These are phyloP conservation scores for Scophthalmus maximus DNA, from an alignment of 2,113 vertebrate genomes.

Conservation along the genomic window DNA sequence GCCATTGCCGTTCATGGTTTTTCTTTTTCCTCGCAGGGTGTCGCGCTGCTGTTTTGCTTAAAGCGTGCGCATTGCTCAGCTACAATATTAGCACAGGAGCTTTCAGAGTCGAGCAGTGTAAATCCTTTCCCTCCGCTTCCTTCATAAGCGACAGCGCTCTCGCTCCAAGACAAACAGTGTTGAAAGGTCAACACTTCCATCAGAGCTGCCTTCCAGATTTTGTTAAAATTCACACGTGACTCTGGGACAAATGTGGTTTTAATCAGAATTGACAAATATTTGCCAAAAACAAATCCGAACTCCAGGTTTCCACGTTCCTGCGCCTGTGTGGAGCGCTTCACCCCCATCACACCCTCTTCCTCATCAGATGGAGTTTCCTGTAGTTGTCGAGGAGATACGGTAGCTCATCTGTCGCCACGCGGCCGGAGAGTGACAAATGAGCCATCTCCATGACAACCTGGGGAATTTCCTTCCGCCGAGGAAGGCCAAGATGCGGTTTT, in stretches of 20 bases:
- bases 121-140: slow-evolving; percentile 30
- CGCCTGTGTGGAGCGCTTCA: neutral
- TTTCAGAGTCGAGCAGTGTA: neutral
- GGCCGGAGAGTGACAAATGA: neutral
- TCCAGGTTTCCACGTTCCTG: neutral
- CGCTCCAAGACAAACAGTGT: slow-evolving; percentile 3
- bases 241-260: neutral
- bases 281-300: neutral
- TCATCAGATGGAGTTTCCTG: neutral
- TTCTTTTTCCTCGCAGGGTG: slow-evolving; percentile 52
- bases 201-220: neutral
- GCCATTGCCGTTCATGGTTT: slow-evolving; percentile 57
- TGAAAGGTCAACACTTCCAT: neutral
- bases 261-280: neutral
- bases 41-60: slow-evolving; percentile 49
- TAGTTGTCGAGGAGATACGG: neutral
- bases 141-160: neutral
- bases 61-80: slow-evolving; percentile 25
- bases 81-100: slow-evolving; percentile 33
- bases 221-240: neutral
- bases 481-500: neutral
- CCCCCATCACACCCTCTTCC: neutral
- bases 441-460: neutral
- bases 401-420: neutral
- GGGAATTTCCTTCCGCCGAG: neutral